Base-by-base conservation (phyloP, 2,797 vertebrate genomes). In the Rallus crepitans region DNA sequence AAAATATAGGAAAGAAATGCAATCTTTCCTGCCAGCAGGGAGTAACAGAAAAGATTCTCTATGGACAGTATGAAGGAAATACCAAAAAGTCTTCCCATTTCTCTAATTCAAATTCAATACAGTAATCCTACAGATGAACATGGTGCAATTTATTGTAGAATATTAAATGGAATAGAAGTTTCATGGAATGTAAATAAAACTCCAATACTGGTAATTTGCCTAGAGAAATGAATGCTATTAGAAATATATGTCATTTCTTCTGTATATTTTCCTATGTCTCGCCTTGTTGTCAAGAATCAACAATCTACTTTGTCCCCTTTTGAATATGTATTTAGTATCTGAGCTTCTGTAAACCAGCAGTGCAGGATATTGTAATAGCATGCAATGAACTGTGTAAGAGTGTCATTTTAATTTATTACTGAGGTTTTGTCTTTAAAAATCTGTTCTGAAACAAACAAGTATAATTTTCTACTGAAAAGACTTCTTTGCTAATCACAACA, bases 381-480 rank as follows among this genome's bases (percentile, higher is more conserved):
- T 83, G 35, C 92, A 91, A 59, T 75, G 76, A 95, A 91, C 72
- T 72, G 31, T 83, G 7, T 92, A 96, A 85, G 23, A 40, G 23
- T 79, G 66, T 61, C 2, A 60, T 88, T 95, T 95, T 78, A 89
- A 92, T 93, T 91, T 88, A 63, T 92, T 56, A 6, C n/a, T 72
- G 75, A 82, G 19, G 9, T 64, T 96, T 89, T 95, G 57, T 91
- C 63, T 94, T 82, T 87, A 93, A 93, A 93, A 95, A 81, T 83
- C 52, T 91, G 63, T 79, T 91, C 85, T 82, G 64, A 94, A 97
- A 87, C 30, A 89, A 94, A 71, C 7, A 2, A 75, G 20, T 56
- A 53, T 87, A 79, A 77, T 82, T 31, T 87, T 78, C 39, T 56
- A 19, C 30, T 80, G 52, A 66, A 87, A 92, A 87, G 2, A 61